phyloP scores from a whole-genome alignment of 2,888 invertebrate species.

The Polydrusus pterygomalis region DNA sequence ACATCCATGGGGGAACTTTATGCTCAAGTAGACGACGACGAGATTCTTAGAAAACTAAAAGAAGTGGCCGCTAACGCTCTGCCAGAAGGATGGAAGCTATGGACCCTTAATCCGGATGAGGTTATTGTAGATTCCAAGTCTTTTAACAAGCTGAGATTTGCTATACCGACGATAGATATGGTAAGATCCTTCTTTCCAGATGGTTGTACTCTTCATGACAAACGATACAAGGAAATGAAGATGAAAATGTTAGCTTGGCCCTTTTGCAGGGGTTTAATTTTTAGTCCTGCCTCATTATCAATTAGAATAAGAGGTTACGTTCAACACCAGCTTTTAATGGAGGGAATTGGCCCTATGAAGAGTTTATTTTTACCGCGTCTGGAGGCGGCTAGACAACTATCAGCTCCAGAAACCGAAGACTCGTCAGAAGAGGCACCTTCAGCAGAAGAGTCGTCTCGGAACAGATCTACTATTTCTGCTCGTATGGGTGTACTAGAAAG shows the following conservation, averaged over 20 bases:
- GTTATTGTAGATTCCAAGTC: constrained; percentile 12
- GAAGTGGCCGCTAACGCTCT: background rate
- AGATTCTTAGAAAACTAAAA: constrained; percentile 8
- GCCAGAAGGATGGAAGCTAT: constrained; percentile 10
- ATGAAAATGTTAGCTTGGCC: constrained; percentile 23
- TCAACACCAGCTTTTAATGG: constrained; percentile 18
- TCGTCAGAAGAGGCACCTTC: background rate
- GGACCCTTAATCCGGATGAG: background rate
- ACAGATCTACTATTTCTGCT: background rate
- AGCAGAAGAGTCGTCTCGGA: background rate
- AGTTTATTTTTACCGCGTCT: constrained; percentile 12
- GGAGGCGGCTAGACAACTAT: constrained; percentile 9
- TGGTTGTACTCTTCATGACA: constrained; percentile 12
- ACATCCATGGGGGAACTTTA: constrained; percentile 23
- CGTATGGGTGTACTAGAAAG: constrained; percentile 13
- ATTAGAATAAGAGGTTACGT: constrained; percentile 19
- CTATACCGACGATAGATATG: constrained; percentile 16
- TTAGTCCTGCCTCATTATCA: constrained; percentile 25
- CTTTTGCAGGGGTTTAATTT: constrained; percentile 23
- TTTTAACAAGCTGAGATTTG: constrained; percentile 21
- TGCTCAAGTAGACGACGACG: constrained; percentile 11
- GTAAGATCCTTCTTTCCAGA: constrained; percentile 16
- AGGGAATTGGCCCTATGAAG: constrained; percentile 7
- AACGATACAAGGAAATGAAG: constrained; percentile 17
- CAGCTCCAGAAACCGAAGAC: constrained; percentile 2